Evolutionary conservation across 2,888 invertebrate species (phyloP), one percentile per base, ranked within the genome.

Genomic region (Conus canariensis): DNA sequence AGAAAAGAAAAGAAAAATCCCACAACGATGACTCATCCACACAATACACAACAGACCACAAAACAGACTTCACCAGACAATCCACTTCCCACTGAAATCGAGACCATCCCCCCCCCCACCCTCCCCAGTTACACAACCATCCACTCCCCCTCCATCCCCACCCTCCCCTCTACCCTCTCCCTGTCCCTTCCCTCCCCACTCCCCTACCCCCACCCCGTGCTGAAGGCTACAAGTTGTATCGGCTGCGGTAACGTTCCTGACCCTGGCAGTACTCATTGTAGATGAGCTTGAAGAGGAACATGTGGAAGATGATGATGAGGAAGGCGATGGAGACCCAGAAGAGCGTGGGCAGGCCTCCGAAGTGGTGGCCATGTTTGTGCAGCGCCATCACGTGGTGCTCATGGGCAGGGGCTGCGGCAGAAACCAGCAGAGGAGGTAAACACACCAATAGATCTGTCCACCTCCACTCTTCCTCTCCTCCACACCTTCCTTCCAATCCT

Each of bases 241-340:
- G 91, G 85, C 93, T 93, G 82, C 94, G 91, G 89, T 93, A 95
- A 45, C 94, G 90, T n/a, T 94, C 95, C 87, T 94, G 94, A 19
- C 94, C 95, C 67, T 94, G 93, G 90, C 98, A 98, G 96, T 98
- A 98, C 96, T 98, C 98, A 94, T 98, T 98, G 97, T 98, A 98
- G 93, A 99, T 98, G 93, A 99, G 97, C 96, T 98, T 98, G 97
- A 98, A 98, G 60, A 99, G 97, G 97, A 99, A 99, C 94, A 99
- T 97, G 96, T 99, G 99, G 97, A 99, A 99, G 94, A 98, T 97
- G 91, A 98, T 97, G 94, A 99, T 98, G 92, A 99, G 97, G 95
- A 98, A 97, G 96, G 98, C 98, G 93, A 99, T 98, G 91, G 98
- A 98, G 86, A 98, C 97, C 99, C 99, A 99, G 96, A 99, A 99